Evolutionary conservation across 2,113 vertebrate genomes (phyloP).

Genomic region (Columba livia): DNA sequence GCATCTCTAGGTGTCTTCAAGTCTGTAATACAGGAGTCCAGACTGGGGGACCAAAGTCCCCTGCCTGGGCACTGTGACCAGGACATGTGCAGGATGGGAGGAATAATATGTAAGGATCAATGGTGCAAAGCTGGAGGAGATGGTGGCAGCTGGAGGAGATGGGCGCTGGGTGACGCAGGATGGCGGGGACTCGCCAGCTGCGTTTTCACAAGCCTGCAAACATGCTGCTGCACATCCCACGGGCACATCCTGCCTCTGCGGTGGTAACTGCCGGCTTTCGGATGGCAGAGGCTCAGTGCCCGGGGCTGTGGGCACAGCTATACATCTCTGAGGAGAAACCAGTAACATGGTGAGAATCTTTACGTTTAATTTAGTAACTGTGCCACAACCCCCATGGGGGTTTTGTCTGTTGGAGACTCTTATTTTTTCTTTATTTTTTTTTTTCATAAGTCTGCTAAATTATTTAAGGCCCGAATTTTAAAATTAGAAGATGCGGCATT

Average conservation of each 20-base stretch:
- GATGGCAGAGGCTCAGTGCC: background rate
- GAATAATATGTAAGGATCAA: background rate
- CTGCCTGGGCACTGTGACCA: background rate
- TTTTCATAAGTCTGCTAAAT: slow-evolving; percentile 39
- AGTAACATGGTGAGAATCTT: background rate
- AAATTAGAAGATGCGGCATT: slow-evolving; percentile 61
- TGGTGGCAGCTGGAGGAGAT: background rate
- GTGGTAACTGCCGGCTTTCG: background rate
- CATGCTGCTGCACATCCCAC: fast-evolving
- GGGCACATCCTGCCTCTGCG: background rate
- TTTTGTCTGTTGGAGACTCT: background rate
- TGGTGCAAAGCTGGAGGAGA: background rate
- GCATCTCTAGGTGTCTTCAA: background rate
- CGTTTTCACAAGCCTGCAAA: background rate
- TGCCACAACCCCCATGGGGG: background rate
- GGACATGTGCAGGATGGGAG: fast-evolving
- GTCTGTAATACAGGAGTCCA: background rate
- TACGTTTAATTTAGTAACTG: background rate
- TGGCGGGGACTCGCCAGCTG: background rate
- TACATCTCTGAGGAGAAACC: background rate
- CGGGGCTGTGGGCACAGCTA: background rate
- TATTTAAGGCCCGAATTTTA: slow-evolving; percentile 64
- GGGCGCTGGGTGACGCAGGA: background rate
- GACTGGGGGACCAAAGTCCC: background rate
- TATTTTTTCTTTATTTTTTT: background rate